Base-by-base conservation (phyloP, 2,888 invertebrate genomes). In the Elaeidobius kamerunicus region DNA sequence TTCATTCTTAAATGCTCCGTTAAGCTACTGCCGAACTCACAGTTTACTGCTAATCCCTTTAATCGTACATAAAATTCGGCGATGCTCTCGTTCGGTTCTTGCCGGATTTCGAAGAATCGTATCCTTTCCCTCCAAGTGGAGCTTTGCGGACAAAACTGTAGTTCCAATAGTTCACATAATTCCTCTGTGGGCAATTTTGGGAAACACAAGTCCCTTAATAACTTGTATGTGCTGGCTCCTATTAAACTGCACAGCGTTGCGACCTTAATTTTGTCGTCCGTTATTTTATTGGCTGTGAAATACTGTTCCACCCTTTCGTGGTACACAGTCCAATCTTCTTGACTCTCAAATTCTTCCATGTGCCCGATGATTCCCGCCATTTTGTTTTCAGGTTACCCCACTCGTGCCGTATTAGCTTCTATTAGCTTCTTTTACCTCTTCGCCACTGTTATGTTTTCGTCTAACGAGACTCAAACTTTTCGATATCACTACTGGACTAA, bases 241-340 rank as follows among this genome's bases (percentile, higher is more conserved):
- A 46, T 46, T 7, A 43, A 46, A 23, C 42, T 49, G 11, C 43
- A n/a, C 28, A 54, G 28, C 27, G 48, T 19, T 12, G 54, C 44
- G 17, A 42, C 35, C 36, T 47, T 48, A 6, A 46, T 7, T 38
- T 51, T 39, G 6, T 23, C 19, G 9, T 51, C 42, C 5, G 40
- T 46, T 9, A 50, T 19, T 7, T 16, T 35, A 23, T 42, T 41
- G 18, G 36, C 45, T 12, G 15, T 32, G 16, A 40, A 50, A 34
- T 55, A 41, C 28, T 46, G 42, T n/a, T 55, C 32, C 34, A 43
- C n/a, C 42, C 47, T 50, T 47, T 52, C 47, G 15, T 6, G 6
- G 15, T 35, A 35, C 3, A 35, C 9, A 2, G 9, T 15, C 35
- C 35, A 35, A 15, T 35, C 35, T 6, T 23, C 23, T 63, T 83